Base-by-base conservation (phyloP, 2,113 vertebrate genomes). In the Ondatra zibethicus region DNA sequence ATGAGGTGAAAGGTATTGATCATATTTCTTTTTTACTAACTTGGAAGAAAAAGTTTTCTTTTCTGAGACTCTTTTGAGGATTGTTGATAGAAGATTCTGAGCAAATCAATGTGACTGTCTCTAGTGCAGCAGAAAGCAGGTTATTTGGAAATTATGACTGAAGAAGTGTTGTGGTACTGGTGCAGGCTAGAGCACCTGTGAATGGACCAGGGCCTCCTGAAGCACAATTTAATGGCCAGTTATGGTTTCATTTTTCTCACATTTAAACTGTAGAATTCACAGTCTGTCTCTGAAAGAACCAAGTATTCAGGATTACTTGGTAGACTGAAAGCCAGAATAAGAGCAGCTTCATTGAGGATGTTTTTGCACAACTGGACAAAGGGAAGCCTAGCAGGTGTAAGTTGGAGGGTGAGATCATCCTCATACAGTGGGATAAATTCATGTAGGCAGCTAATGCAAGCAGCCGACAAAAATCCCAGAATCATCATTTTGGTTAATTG, bases 301-400 rank as follows among this genome's bases (percentile, higher is more conserved):
- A 42, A 42, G 72, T 36, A 25, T 0, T 9, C 39, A 25, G 16
- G 3, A 23, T 23, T 7, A 17, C 19, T 4, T 23, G 19, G 8
- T n/a, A 75, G 72, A 25, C 5, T 42, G 10, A 75, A 25, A 25
- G 9, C 21, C 39, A 75, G 7, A 23, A 25, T 11, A 21, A 39
- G 2, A 39, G 0, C 21, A 25, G 21, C n/a, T 75, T 39, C 23
- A n/a, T 9, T n/a, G 17, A 39, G 3, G 9, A 3, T 2, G 23
- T 13, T 39, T 73, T 42, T 42, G 25, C 16, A 75, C 21, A 42
- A 1, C 3, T 11, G n/a, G 21, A 42, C n/a, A 42, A 42, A 42
- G 21, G 70, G n/a, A 75, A 23, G n/a, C 16, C 68, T 72, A 8
- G 33, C 3, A n/a, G 7, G 1, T n/a, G 6, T 19, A 42, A 11